Conservation (phyloP, 2,113 vertebrate genomes). For the Cisticola juncidis region DNA sequence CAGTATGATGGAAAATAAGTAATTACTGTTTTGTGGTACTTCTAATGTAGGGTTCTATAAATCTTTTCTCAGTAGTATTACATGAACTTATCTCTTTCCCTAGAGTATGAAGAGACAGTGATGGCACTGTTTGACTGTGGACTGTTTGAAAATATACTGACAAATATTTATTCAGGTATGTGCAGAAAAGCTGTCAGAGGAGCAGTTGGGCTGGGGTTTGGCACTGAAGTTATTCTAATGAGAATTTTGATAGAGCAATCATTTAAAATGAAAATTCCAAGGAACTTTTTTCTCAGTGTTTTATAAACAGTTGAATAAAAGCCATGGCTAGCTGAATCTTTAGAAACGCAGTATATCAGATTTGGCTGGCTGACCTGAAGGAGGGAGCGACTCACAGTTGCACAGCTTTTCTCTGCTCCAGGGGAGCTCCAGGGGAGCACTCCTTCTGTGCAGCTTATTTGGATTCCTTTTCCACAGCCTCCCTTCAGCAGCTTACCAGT, state of each 20-base stretch:
- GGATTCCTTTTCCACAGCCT: background rate
- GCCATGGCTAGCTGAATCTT: background rate
- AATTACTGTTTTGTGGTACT: background rate
- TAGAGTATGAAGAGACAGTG: conserved; percentile 77
- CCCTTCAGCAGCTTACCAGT: background rate
- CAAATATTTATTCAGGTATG: conserved; percentile 68
- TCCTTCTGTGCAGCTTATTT: background rate
- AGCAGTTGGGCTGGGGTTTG: background rate
- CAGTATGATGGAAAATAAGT: background rate
- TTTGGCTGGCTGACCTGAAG: background rate
- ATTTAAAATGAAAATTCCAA: background rate
- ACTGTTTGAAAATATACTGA: conserved; percentile 71
- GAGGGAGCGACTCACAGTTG: background rate
- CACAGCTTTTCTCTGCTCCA: background rate
- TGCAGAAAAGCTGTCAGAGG: background rate
- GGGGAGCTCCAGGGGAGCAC: background rate
- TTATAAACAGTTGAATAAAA: background rate
- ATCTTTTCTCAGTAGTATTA: background rate
- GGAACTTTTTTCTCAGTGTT: background rate
- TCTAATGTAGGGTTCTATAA: background rate
- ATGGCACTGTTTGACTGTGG: conserved; percentile 71
- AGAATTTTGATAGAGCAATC: background rate
- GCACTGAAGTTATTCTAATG: background rate
- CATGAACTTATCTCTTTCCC: background rate
- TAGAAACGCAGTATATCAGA: background rate